Conservation (phyloP, 2,888 invertebrate species). For the Drosophila hamatofila region DNA sequence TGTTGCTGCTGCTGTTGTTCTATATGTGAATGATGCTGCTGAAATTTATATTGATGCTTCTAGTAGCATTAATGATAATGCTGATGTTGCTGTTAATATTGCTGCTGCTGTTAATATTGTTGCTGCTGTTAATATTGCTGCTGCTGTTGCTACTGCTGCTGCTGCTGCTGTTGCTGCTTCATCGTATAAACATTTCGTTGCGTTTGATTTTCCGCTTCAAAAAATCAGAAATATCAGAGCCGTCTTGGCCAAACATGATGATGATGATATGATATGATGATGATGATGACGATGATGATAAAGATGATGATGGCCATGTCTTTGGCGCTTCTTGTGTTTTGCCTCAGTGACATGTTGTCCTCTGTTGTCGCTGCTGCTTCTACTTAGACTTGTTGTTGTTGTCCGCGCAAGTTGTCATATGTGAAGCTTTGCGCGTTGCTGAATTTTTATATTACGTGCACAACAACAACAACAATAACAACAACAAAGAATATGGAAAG, state of each 20-base stretch:
- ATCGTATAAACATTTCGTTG: conserved; percentile 59
- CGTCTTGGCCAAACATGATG: conserved; percentile 40
- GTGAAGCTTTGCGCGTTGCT: conserved; percentile 79
- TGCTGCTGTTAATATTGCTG: neutral
- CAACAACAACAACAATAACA: conserved; percentile 45
- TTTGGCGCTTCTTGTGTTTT: conserved; percentile 34
- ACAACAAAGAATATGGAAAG: conserved; percentile 23
- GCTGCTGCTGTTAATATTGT: neutral
- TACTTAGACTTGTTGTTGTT: conserved; percentile 37
- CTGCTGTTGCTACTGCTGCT: neutral
- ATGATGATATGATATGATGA: conserved; percentile 36
- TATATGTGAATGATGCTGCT: no score
- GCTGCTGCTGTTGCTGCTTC: conserved; percentile 24
- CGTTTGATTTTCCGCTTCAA: conserved; percentile 80
- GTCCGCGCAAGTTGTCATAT: conserved; percentile 70
- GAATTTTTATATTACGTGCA: conserved; percentile 72
- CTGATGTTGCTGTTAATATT: neutral
- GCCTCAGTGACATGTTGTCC: conserved; percentile 38
- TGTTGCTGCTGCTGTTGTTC: no score
- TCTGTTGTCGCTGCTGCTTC: conserved; percentile 16
- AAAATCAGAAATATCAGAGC: conserved; percentile 74
- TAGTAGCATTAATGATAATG: neutral
- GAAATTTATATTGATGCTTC: neutral
- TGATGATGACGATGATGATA: conserved; percentile 27
- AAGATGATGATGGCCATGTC: conserved; percentile 41